Evolutionary conservation across 2,888 invertebrate genomes (phyloP), one percentile per base, ranked within the genome.

Genomic region (Patella caerulea): DNA sequence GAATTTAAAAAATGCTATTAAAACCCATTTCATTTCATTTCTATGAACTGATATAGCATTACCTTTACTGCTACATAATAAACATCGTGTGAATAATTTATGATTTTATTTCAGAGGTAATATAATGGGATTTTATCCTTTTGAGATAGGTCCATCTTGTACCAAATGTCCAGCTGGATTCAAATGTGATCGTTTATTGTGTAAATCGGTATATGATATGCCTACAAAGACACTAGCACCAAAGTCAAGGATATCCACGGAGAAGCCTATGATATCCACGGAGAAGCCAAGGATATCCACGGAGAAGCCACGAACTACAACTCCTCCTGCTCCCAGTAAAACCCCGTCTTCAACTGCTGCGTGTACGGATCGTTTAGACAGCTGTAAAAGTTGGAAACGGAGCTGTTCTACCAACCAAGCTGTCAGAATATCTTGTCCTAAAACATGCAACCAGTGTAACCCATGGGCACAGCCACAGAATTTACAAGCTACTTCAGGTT

Each of bases 381-480:
- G 65, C 24, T 73, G 73, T 24, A 15, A 29, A 2, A 14, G 9
- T 14, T 73, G 73, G 73, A 53, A 73, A 24, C 55, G n/a, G 9
- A 24, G 53, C 9, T 73, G 73, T 24, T 24, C 52, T n/a, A 52
- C 73, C 9, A 73, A 55, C 73, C 73, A 55, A 24, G 73, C 55
- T 4, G 73, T 73, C 19, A 53, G 55, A 29, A 45, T 73, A 55
- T 73, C 73, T 3, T 73, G 73, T 55, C 53, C 54, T 15, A 73
- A 73, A 55, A 73, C 73, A 7, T 73, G 73, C 53, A 53, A 73
- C 52, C 45, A 54, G 9, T 73, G 73, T 55, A 55, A 73, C 53
- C 65, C 65, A 24, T 24, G 19, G 19, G 65, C 65, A 2, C 45
- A 45, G 45, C 45, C 45, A 45, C 45, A 45, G 45, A 45, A 45